A percentile compares a stretch with the other conserved stretches of the same genome.
phyloP scores from a whole-genome alignment of 2,113 vertebrate genomes.

The Martes martes region DNA sequence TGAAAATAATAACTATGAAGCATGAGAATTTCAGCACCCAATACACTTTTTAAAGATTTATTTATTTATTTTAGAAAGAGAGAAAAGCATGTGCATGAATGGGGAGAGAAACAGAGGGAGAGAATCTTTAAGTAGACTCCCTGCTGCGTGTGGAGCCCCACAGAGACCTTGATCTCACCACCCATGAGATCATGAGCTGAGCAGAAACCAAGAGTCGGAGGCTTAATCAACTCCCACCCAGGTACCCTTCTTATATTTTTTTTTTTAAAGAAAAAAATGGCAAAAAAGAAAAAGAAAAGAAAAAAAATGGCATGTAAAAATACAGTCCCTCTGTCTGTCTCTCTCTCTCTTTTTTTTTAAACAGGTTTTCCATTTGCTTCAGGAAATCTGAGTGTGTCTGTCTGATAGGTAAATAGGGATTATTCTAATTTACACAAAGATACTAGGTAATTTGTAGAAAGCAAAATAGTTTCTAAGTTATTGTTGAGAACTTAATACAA shows the following conservation, averaged over 20 bases:
- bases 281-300: too few species aligned
- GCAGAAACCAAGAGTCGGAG: too few species aligned
- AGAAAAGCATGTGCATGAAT: too few species aligned
- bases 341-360: not conserved
- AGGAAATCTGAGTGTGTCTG: not conserved
- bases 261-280: not conserved
- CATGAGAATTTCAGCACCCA: not conserved
- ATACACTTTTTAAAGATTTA: not conserved
- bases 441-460: not conserved
- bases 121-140: too few species aligned
- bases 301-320: not conserved
- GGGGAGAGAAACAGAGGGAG: too few species aligned
- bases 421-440: not conserved
- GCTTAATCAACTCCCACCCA: too few species aligned
- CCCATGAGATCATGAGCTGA: too few species aligned
- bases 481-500: not conserved
- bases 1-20: not conserved
- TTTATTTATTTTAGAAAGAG: not conserved
- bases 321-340: not conserved
- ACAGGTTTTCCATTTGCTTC: not conserved
- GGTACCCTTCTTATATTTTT: too few species aligned
- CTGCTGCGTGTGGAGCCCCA: too few species aligned
- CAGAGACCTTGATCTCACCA: too few species aligned
- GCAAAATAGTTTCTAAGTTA: not conserved
- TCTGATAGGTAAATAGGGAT: not conserved